Base-by-base conservation (phyloP, 2,113 vertebrate species). In the Anguilla japonica region DNA sequence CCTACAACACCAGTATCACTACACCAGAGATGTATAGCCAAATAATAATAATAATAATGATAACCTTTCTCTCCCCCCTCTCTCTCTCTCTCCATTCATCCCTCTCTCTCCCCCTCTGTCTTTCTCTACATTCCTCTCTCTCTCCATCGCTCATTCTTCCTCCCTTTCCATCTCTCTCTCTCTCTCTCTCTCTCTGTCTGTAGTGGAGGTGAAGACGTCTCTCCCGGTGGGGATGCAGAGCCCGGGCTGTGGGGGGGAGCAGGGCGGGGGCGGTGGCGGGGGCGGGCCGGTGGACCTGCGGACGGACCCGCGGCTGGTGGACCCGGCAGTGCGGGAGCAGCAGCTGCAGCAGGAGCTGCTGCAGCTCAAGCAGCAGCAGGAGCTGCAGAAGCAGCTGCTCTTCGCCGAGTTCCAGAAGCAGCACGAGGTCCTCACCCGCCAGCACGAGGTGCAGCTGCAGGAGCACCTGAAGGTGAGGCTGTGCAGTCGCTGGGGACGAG, bases 351-450 rank as follows among this genome's bases (percentile, higher is more conserved):
- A 98, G 84, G 97, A 98, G 89, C 96, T 98, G 0, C 91, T 97
- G 84, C 94, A 96, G 0, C 96, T 99, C 34, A 98, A 98, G 90
- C 97, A 98, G 91, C 98, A 98, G 92, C 98, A 99, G 92, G 97
- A 99, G 87, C 95, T 98, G 46, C 97, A 98, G 95, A 98, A 99
- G 89, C 98, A 98, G 91, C 95, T 98, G 86, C 94, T 99, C 84
- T 98, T 98, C 8, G 97, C 97, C 0, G 97, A 99, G 94, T 99
- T 98, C 93, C 97, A 98, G 96, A 98, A 98, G 84, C 97, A 98
- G 93, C 98, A 98, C 0, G 98, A 98, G 91, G 96, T 98, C 86
- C 95, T 98, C 83, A 98, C 97, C 0, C 95, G 98, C 86, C 97
- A 98, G 91, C 98, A 99, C 0, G 97, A 99, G 89, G 97, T 97